Base-by-base conservation (phyloP, 2,113 vertebrate genomes). In the Brevimyrus niger region DNA sequence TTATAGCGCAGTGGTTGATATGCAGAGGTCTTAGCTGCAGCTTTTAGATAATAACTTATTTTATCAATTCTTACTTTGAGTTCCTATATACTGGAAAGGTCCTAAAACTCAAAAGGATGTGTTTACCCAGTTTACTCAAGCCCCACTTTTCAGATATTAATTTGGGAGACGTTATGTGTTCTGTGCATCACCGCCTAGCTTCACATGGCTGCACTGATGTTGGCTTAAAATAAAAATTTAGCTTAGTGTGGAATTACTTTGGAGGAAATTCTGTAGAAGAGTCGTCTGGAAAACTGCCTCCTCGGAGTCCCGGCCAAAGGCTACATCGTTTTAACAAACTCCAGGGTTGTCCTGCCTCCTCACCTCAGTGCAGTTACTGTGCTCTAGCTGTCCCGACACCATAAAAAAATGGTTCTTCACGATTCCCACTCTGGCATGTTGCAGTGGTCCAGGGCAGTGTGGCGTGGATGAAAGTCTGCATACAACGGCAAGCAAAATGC, bases 391-490 rank as follows among this genome's bases (percentile, higher is more conserved):
- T 42, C 4, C 4, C 19, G 35, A 38, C 73, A 19, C 31, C 9
- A 1, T 73, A 31, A 80, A 69, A 9, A 31, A 69, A 69, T 13
- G 10, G n/a, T 13, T 80, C 73, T 80, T 80, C 35, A 80, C 17
- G 19, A 69, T 80, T 42, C 73, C 15, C 35, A 19, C 35, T 80
- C 31, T 80, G 73, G 35, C 35, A 42, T 19, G 73, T n/a, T 76
- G 27, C 27, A 38, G 35, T 35, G 35, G 31, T 76, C 31, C 15
- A 15, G 31, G 31, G 31, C 31, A 17, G 69, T 73, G 69, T 38
- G 35, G 31, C 6, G 4, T 35, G 90, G 85, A 88, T 93, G n/a
- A 87, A 91, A 48, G 89, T 73, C 27, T 82, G 89, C 88, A 91
- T 73, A 44, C 23, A 15, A 7, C 15, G 6, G 3, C 19, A 38